Conservation (phyloP, 2,797 vertebrate genomes). For the Phylloscopus collybita region DNA sequence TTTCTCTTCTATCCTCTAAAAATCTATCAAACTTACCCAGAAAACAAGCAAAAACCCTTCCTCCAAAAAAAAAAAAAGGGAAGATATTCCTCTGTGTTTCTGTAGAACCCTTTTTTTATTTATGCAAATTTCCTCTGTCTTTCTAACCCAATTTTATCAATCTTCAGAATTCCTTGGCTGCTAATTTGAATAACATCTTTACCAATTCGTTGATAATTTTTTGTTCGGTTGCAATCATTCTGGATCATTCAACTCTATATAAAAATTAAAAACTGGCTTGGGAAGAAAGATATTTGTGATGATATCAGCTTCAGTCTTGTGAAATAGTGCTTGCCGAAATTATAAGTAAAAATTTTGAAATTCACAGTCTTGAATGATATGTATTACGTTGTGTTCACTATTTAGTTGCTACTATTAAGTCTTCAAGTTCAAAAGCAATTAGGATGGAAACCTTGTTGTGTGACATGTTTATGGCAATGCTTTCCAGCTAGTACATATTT, state of each 20-base stretch:
- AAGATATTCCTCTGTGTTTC: neutral
- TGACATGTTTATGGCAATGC: neutral
- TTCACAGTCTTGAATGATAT: neutral
- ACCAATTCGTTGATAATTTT: neutral
- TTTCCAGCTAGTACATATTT: neutral
- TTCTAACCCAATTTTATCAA: neutral
- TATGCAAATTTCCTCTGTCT: neutral
- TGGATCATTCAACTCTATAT: neutral
- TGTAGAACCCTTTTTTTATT: neutral
- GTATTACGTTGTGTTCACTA: fast-evolving
- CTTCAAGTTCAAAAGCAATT: neutral
- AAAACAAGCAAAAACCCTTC: neutral
- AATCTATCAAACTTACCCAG: neutral
- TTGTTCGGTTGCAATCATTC: neutral
- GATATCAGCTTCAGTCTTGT: neutral
- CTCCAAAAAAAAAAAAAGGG: neutral
- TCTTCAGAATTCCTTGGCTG: neutral
- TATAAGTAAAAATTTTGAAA: neutral
- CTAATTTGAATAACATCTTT: neutral
- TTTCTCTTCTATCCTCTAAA: neutral
- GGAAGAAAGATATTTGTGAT: neutral
- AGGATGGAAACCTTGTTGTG: neutral
- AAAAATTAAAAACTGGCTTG: neutral
- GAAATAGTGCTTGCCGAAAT: neutral
- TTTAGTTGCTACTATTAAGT: neutral